Percentiles rank a stretch among this genome's conserved stretches.
Conservation (phyloP, 2,888 invertebrate species). For the Pheosia gnoma region DNA sequence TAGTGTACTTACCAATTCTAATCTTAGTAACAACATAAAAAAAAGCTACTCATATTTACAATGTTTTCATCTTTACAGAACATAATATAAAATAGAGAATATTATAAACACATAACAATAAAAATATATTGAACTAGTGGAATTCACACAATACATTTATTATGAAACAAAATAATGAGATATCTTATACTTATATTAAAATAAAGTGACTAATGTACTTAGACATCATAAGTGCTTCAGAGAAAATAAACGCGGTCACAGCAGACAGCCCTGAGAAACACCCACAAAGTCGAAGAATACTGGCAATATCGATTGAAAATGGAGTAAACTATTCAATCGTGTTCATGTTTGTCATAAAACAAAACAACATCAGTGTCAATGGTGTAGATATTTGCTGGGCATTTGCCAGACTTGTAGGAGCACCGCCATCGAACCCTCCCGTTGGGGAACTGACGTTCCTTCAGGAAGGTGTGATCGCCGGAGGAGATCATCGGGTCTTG, state of each 20-base stretch:
- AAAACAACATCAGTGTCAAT: constrained; percentile 59
- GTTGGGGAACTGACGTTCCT: constrained; percentile 55
- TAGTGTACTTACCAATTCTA: too few relatives aligned
- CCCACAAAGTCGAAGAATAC: neutral
- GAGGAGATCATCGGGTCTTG: constrained; percentile 55
- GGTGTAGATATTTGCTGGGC: constrained; percentile 62
- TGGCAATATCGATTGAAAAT: neutral
- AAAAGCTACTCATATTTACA: too few relatives aligned
- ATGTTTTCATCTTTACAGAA: neutral
- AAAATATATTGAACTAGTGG: neutral
- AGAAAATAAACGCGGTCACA: neutral
- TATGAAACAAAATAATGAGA: neutral
- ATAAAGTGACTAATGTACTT: neutral
- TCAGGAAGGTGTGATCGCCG: constrained; percentile 56
- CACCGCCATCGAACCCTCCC: constrained; percentile 63
- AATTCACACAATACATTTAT: too few relatives aligned
- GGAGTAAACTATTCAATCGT: constrained; percentile 26
- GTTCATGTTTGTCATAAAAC: constrained; percentile 60
- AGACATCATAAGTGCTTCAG: neutral
- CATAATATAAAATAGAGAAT: neutral
- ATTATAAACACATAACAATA: neutral
- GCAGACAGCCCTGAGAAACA: neutral
- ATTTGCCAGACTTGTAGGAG: constrained; percentile 48
- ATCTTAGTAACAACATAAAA: too few relatives aligned
- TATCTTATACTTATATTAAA: neutral